phyloP scores from a whole-genome alignment of 2,888 invertebrate genomes.

The Alviniconcha strummeri region DNA sequence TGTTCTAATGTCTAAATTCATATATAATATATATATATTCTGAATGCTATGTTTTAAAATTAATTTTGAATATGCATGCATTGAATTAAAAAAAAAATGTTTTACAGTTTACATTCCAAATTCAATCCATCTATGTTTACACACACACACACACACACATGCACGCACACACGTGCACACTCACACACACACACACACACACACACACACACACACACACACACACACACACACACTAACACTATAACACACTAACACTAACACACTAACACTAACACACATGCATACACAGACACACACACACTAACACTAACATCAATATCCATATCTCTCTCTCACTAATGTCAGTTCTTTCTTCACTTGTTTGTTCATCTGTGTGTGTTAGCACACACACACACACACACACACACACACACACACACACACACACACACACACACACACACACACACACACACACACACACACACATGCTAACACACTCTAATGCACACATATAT shows the following conservation, averaged over 20 bases:
- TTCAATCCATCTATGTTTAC: no score
- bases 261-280: neutral
- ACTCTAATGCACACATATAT: neutral
- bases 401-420: constrained; percentile 16
- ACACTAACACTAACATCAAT: no score
- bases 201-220: neutral
- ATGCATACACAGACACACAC: neutral
- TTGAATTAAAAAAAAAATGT: neutral
- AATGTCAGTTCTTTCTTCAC: neutral
- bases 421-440: constrained; percentile 8
- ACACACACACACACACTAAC: neutral
- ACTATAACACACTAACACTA: neutral
- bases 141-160: neutral
- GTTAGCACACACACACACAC: neutral
- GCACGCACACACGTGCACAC: neutral
- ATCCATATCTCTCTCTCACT: neutral
- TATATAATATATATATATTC: neutral
- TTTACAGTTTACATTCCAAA: neutral
- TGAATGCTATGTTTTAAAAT: neutral
- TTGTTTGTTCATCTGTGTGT: neutral
- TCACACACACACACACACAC: neutral
- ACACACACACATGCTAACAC: neutral
- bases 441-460: constrained; percentile 6
- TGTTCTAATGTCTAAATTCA: no score
- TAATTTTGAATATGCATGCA: neutral